Conservation (phyloP, 2,888 invertebrate genomes). For the Dichetophora obliterata region DNA sequence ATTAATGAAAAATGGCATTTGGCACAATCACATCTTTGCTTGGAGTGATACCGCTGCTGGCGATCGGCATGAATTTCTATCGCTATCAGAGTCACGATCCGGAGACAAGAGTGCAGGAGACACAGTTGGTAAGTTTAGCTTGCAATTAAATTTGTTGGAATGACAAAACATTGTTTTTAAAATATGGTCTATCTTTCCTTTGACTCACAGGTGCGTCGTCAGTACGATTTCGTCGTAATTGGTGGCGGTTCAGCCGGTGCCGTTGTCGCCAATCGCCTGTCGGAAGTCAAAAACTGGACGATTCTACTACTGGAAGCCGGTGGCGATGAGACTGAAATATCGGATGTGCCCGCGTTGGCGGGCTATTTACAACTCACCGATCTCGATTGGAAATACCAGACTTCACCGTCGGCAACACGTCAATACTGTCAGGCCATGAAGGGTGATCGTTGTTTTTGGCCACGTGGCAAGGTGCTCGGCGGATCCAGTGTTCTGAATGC, state of each 20-base stretch:
- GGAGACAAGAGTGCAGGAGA: conserved; percentile 82
- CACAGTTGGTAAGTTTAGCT: conserved; percentile 75
- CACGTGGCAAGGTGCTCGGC: conserved; percentile 90
- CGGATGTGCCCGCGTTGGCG: conserved; percentile 87
- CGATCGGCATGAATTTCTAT: conserved; percentile 84
- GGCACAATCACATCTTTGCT: conserved; percentile 77
- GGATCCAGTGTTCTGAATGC: conserved; percentile 90
- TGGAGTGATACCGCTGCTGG: conserved; percentile 84
- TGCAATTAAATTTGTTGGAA: not conserved
- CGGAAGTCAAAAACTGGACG: conserved; percentile 85
- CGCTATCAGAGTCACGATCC: conserved; percentile 86
- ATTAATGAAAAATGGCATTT: conserved; percentile 72
- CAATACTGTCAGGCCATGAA: conserved; percentile 91
- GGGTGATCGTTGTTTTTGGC: conserved; percentile 91
- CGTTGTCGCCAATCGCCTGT: conserved; percentile 86
- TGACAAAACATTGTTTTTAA: not conserved
- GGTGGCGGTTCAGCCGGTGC: conserved; percentile 93
- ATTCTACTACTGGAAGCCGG: conserved; percentile 89
- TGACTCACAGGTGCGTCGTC: conserved; percentile 76
- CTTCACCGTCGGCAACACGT: conserved; percentile 81
- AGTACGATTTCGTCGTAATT: conserved; percentile 89
- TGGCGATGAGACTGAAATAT: conserved; percentile 88
- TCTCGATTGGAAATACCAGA: conserved; percentile 93
- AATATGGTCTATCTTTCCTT: not conserved
- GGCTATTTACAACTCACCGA: conserved; percentile 88